Evolutionary conservation across 2,888 invertebrate species (phyloP), one percentile per base, ranked within the genome.

Genomic region (Eristalis arbustorum): DNA sequence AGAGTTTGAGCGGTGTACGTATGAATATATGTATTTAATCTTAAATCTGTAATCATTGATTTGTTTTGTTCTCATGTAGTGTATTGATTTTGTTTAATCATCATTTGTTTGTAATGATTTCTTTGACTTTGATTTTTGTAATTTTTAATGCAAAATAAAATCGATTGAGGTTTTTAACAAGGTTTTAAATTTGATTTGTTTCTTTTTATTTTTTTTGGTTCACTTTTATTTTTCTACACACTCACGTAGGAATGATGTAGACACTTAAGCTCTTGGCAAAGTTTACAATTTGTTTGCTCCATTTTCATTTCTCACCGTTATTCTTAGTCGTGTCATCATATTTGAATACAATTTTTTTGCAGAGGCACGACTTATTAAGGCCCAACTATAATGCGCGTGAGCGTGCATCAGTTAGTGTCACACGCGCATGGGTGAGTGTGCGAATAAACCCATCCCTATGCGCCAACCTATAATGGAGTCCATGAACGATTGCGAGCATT

Each of bases 161-260:
- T 77, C 85, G 61, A 84, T 73, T 68, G 82, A 85, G 82, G 82
- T 85, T 85, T 81, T 85, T 71, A 82, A 82, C 85, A 85, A 85
- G 85, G 85, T 85, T 85, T 85, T 82, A 66, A 77, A 85, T 77
- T 74, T 78, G 22, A 78, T 42, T 71, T 34, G 73, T 82, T 81
- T 80, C 74, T 67, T 4, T 49, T 61, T 31, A 40, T 22, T 81
- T 37, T 81, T 37, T 3, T 56, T 40, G 14, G 1, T 28, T 75
- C 31, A 57, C n/a, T 22, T 56, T 64, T 31, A 14, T 31, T 61
- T 31, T 10, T 59, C 11, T 18, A 42, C 40, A 40, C n/a, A 1
- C 18, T 49, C n/a, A 6, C 5, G 49, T n/a, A 49, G n/a, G 42
- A 42, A 5, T n/a, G 42, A 42, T n/a, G n/a, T n/a, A n/a, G n/a